These are phyloP conservation scores for Lepidocolaptes lacrymiger DNA, from an alignment of 2,797 vertebrate species.

Conservation along the genomic window DNA sequence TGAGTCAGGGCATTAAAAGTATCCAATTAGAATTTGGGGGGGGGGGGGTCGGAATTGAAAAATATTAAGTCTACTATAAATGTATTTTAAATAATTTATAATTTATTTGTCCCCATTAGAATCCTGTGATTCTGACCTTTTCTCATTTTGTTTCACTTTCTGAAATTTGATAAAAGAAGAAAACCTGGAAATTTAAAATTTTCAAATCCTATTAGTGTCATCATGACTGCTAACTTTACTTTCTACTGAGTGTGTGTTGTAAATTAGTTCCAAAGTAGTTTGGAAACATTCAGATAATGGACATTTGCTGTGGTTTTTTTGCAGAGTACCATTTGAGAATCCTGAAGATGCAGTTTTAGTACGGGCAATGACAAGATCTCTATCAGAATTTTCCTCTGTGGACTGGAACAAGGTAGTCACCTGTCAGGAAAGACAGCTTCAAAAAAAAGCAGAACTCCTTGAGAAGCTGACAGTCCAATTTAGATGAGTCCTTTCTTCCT, in stretches of 20 bases:
- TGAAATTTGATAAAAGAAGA: background rate
- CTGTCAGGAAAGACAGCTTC: slow-evolving; percentile 54
- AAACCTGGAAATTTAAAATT: background rate
- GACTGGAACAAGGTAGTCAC: slow-evolving; percentile 76
- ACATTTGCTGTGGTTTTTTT: background rate
- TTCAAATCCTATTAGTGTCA: background rate
- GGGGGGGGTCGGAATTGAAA: background rate
- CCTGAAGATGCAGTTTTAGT: slow-evolving; percentile 63
- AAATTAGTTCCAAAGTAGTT: background rate
- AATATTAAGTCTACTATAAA: background rate
- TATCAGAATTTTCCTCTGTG: slow-evolving; percentile 71
- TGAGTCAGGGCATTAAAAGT: background rate
- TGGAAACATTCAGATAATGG: background rate
- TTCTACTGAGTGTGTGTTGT: background rate
- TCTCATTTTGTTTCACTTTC: background rate
- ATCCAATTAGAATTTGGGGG: background rate
- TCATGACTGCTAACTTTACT: background rate
- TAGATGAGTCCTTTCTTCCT: slow-evolving; percentile 57
- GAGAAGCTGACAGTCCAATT: slow-evolving; percentile 73
- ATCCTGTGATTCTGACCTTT: background rate
- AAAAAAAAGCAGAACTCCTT: background rate
- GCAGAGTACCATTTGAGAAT: slow-evolving; percentile 64
- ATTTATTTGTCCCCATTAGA: background rate
- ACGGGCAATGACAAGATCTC: slow-evolving; percentile 67
- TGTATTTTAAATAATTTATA: background rate